These are phyloP conservation scores for Murina feae DNA, from an alignment of 2,113 vertebrate species.

Conservation along the genomic window DNA sequence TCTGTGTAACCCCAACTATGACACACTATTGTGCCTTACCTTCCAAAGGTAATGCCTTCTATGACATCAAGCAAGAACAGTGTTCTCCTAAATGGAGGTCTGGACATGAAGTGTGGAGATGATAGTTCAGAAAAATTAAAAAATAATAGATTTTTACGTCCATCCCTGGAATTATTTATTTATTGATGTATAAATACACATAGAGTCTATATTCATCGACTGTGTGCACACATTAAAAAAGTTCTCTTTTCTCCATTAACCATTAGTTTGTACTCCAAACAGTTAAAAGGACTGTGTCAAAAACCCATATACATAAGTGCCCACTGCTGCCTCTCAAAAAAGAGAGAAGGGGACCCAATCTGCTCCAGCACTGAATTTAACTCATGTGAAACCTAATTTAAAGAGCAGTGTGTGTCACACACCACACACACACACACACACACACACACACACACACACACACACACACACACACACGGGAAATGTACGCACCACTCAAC, in stretches of 20 bases:
- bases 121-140: neutral
- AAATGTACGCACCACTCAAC: conserved; percentile 29
- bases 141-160: neutral
- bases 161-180: neutral
- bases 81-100: neutral
- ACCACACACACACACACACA: neutral
- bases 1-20: neutral
- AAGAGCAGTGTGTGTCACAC: neutral
- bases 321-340: neutral
- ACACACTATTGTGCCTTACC: neutral
- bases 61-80: neutral
- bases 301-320: neutral
- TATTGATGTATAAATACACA: neutral
- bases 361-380: conserved; percentile 6
- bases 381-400: conserved; percentile 28
- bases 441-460: neutral
- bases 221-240: neutral
- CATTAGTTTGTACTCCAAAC: neutral
- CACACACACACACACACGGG: neutral
- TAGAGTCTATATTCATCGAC: neutral
- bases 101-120: neutral
- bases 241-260: neutral
- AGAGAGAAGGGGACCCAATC: neutral
- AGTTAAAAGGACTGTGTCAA: neutral
- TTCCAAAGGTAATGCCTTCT: neutral